Conservation (phyloP, 1,140 invertebrate genomes). For the Sogatella furcifera region DNA sequence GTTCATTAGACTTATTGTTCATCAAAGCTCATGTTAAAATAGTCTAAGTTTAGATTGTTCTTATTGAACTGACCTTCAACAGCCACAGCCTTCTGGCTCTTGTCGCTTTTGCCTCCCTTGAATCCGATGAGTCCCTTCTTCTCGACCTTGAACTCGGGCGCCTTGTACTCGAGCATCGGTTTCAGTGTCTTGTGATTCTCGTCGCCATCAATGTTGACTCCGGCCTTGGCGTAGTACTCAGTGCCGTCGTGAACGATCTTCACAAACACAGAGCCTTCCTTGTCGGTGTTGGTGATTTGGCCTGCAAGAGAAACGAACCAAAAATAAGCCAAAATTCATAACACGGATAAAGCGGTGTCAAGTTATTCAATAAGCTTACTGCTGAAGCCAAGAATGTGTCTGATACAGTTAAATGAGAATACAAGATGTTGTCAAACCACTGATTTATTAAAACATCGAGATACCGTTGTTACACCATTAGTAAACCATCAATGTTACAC, state of each 20-base stretch:
- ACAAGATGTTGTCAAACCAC: no score
- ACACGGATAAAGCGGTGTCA: background rate
- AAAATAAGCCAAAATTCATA: background rate
- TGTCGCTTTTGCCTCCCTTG: constrained; percentile 28
- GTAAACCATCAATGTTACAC: no score
- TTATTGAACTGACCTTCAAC: constrained; percentile 7
- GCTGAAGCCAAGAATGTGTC: no score
- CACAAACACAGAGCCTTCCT: constrained; percentile 41
- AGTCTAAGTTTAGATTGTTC: no score
- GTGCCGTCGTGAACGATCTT: constrained; percentile 43
- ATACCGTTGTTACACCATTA: no score
- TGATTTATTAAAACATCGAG: no score
- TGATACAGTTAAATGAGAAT: no score
- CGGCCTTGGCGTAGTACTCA: constrained; percentile 47
- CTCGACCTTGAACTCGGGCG: constrained; percentile 33
- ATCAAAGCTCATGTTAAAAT: no score
- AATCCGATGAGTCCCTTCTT: constrained; percentile 24
- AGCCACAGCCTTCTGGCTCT: background rate
- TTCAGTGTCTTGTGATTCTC: constrained; percentile 42
- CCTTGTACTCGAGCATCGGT: constrained; percentile 54
- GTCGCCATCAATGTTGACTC: constrained; percentile 44
- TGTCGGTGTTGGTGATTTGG: constrained; percentile 37
- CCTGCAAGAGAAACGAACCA: constrained; percentile 10
- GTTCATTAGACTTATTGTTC: no score
- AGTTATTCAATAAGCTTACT: no score